A percentile compares a stretch with the other conserved stretches of the same genome.
phyloP scores from a whole-genome alignment of 1,140 invertebrate species.

The Ooceraea biroi region DNA sequence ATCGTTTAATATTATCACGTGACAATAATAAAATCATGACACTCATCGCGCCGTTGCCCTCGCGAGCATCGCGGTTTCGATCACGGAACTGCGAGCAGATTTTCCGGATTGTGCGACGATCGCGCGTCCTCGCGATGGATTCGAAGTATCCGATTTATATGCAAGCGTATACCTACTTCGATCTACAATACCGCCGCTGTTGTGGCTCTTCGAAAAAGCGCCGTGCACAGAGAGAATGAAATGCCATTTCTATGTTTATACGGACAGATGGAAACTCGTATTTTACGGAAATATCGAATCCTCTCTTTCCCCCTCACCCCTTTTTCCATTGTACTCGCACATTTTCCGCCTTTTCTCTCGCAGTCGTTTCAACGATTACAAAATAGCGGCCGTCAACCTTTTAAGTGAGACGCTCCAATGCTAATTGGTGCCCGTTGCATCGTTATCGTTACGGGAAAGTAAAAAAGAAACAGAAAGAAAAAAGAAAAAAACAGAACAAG shows the following conservation, averaged over 20 bases:
- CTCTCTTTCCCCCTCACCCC: too few species aligned
- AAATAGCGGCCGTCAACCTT: background rate
- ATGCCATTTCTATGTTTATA: conserved; percentile 39
- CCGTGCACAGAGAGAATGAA: conserved; percentile 1
- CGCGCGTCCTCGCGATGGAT: background rate
- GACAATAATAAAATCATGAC: too few species aligned
- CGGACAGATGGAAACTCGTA: conserved; percentile 10
- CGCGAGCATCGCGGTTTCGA: background rate
- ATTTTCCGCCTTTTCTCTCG: background rate
- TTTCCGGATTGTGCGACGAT: background rate
- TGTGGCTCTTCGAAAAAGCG: conserved; percentile 4
- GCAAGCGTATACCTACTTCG: conserved; percentile 4
- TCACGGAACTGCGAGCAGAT: background rate
- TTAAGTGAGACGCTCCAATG: background rate
- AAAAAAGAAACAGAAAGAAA: too few species aligned
- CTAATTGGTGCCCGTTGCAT: background rate
- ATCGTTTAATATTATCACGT: too few species aligned
- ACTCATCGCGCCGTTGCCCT: too few species aligned
- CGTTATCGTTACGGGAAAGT: background rate
- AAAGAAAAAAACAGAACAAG: too few species aligned
- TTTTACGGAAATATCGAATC: conserved; percentile 18
- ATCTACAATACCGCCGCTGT: conserved; percentile 1
- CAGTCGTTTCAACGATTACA: background rate
- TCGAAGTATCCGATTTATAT: conserved; percentile 42
- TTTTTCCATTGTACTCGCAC: too few species aligned